phyloP scores from a whole-genome alignment of 2,797 vertebrate species.

The Schizothorax lantsangensis region DNA sequence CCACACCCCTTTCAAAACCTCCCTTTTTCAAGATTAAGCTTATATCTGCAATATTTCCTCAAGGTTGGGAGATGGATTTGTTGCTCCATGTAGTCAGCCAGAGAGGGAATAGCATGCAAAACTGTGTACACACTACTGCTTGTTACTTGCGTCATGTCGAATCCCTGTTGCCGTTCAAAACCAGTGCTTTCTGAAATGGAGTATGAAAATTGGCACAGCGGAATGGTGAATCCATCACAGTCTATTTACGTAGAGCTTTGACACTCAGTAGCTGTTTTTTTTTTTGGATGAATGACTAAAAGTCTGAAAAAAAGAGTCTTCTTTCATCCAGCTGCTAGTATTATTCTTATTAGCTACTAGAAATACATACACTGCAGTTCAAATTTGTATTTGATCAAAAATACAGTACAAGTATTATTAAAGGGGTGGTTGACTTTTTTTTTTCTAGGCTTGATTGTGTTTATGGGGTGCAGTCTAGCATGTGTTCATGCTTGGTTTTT shows the following conservation, averaged over 20 bases:
- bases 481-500: no score
- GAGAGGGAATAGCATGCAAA: neutral
- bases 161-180: neutral
- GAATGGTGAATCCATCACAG: neutral
- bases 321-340: neutral
- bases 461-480: no score
- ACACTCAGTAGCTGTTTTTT: neutral
- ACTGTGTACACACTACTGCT: neutral
- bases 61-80: neutral
- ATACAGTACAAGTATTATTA: no score
- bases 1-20: conserved; percentile 4
- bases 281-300: neutral
- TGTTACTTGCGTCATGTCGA: neutral
- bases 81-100: neutral
- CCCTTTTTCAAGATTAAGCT: neutral
- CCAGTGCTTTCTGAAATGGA: neutral
- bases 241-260: neutral
- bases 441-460: no score
- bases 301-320: neutral
- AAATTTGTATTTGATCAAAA: neutral
- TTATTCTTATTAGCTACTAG: neutral
- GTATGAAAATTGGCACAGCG: neutral
- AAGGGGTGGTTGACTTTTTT: no score
- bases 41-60: conserved; percentile 7
- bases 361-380: neutral